These are phyloP conservation scores for Drosophila rellima DNA, from an alignment of 2,888 invertebrate genomes.

Conservation along the genomic window DNA sequence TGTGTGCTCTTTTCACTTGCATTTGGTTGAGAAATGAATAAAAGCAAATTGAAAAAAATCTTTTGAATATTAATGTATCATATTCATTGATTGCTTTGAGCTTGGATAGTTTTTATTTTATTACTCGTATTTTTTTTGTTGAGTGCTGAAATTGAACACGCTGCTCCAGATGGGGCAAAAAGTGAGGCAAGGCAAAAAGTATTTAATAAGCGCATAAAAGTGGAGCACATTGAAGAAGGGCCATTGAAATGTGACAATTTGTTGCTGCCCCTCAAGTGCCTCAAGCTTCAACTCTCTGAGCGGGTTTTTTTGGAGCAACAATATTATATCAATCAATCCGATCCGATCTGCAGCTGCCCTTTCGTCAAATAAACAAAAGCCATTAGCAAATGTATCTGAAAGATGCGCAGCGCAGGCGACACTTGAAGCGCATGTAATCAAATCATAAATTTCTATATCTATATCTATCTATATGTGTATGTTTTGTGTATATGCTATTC, in stretches of 20 bases:
- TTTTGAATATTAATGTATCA: slow-evolving; percentile 48
- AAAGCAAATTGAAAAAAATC: slow-evolving; percentile 23
- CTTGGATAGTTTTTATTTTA: slow-evolving; percentile 29
- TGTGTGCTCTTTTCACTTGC: slow-evolving; percentile 7
- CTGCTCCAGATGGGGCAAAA: slow-evolving; percentile 54
- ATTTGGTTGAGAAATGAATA: slow-evolving; percentile 20
- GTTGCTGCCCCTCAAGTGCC: slow-evolving; percentile 60
- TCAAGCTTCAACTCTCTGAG: slow-evolving; percentile 41
- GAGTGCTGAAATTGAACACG: slow-evolving; percentile 56
- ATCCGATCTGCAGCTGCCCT: slow-evolving; percentile 67
- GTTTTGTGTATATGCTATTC: slow-evolving; percentile 54
- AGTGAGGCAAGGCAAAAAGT: slow-evolving; percentile 50
- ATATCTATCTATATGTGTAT: slow-evolving; percentile 13
- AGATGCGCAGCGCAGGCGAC: slow-evolving; percentile 66
- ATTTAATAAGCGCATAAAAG: slow-evolving; percentile 62
- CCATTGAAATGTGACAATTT: slow-evolving; percentile 79
- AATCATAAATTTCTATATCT: slow-evolving; percentile 71
- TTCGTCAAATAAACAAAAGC: slow-evolving; percentile 80
- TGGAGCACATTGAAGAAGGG: slow-evolving; percentile 78
- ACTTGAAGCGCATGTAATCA: slow-evolving; percentile 76
- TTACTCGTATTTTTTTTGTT: slow-evolving; percentile 18
- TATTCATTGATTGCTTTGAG: slow-evolving; percentile 57
- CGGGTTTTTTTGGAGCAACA: slow-evolving; percentile 51
- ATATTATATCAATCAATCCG: slow-evolving; percentile 64
- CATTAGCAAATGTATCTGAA: slow-evolving; percentile 78